These are phyloP conservation scores for Peribatodes rhomboidaria DNA, from an alignment of 2,888 invertebrate species.

Conservation along the genomic window DNA sequence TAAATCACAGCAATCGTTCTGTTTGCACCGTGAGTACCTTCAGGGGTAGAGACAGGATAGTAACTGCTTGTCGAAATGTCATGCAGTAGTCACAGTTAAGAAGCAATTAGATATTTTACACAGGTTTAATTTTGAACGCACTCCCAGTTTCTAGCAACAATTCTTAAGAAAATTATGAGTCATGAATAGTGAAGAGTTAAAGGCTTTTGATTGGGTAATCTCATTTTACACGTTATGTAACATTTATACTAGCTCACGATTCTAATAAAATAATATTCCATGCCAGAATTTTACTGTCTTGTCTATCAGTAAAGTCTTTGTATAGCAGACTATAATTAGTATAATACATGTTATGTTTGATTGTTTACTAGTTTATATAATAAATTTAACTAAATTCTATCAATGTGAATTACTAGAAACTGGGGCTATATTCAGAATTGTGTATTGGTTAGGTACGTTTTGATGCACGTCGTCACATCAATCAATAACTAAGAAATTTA, in stretches of 20 bases:
- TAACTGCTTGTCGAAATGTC: constrained; percentile 3
- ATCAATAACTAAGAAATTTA: constrained; percentile 25
- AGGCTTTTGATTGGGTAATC: no score
- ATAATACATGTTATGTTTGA: no score
- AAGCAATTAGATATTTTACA: background rate
- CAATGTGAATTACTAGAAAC: constrained; percentile 7
- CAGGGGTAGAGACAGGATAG: constrained; percentile 46
- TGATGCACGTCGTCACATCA: constrained; percentile 18
- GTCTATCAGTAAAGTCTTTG: no score
- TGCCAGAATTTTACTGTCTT: no score
- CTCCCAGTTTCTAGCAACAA: constrained; percentile 1
- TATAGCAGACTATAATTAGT: no score
- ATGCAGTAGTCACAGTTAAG: background rate
- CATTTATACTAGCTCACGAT: no score
- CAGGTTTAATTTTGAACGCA: background rate
- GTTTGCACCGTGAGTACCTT: constrained; percentile 58
- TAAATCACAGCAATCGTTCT: constrained; percentile 74
- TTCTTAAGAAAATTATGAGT: background rate
- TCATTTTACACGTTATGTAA: no score
- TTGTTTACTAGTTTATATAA: no score
- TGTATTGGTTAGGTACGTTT: background rate
- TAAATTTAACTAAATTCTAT: background rate
- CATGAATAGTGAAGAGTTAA: no score
- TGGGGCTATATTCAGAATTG: background rate
- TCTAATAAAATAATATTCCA: no score